Base-by-base conservation (phyloP, 2,797 vertebrate species). In the Chromis chromis region DNA sequence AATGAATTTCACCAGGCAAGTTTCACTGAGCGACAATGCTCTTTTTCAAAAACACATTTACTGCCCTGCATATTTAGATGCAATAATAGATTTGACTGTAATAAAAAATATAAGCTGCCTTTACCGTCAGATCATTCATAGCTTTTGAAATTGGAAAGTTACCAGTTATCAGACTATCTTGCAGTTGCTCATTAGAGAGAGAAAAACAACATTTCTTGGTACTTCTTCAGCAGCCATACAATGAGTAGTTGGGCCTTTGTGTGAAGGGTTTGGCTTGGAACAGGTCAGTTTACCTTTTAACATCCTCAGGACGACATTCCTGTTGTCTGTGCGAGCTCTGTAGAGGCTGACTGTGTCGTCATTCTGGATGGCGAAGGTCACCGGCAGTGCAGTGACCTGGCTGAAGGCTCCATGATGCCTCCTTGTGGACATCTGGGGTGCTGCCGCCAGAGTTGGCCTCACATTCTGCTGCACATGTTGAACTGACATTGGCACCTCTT, bases 401-500 rank as follows among this genome's bases (percentile, higher is more conserved):
- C 88, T 73, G 58, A 95, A 94, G 57, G 71, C 69, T 46, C 79
- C 78, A 0, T 57, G 83, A 12, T 71, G 83, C 79, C 86, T 77
- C 83, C 78, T 81, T 12, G 73, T 86, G 90, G 88, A 31, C 4
- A 1, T 16, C 11, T 61, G 82, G 0, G 69, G 85, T 14, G 46
- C 78, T 80, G 17, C 88, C 28, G 82, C n/a, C 24, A 6, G 21
- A 9, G 22, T 6, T 1, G 76, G 60, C 33, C 4, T 79, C 21
- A 31, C n/a, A 1, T 67, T 63, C n/a, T 25, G 75, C 13, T 5
- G 70, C 54, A 62, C 70, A 8, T 49, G 71, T 74, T 88, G 86
- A 55, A 79, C 73, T 1, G 86, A 85, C 91, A 95, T 93, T 0
- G 88, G 89, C 63, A 95, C 63, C 74, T 69, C 90, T 58, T 95